Base-by-base conservation (phyloP, 2,797 vertebrate genomes). In the Anableps anableps region DNA sequence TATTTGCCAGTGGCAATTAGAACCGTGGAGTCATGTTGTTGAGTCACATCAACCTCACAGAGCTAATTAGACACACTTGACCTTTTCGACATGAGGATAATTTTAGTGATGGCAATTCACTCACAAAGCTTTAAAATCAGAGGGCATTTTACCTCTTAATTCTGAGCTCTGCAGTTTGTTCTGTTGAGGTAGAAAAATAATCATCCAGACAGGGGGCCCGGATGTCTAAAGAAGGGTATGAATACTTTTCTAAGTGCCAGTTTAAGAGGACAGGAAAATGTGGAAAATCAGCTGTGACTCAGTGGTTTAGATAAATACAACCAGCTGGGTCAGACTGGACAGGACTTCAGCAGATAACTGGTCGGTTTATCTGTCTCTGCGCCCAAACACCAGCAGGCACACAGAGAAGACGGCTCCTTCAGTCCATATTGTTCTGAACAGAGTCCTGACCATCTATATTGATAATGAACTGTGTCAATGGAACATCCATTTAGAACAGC, bases 31-130 rank as follows among this genome's bases (percentile, higher is more conserved):
- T 85, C 87, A 76, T 83, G 88, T 87, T 80, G 84, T 73, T 78
- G 87, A 90, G 76, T 31, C 72, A 68, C 85, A 77, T 83, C 88
- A 85, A 87, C 91, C 91, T 92, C 88, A 88, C 76, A 76, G 71
- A 86, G 84, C 77, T 88, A 92, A 88, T 88, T 90, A 92, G 92
- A 93, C 82, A 92, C 89, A 92, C 88, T 95, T 90, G 93, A 96
- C 92, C 93, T 88, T 91, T 94, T 86, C 36, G 89, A 34, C 87
- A 80, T 70, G 68, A 88, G 90, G 86, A 83, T 83, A 74, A 86
- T 83, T 88, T 91, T 82, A 86, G 87, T 41, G 31, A 79, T 53
- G 53, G n/a, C 41, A 43, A 82, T 81, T 86, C 70, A 85, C 51
- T 66, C 36, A n/a, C n/a, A 10, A 80, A 45, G 47, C 47, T 48